Conservation (phyloP, 1,140 invertebrate species). For the Drosophila trapezifrons region DNA sequence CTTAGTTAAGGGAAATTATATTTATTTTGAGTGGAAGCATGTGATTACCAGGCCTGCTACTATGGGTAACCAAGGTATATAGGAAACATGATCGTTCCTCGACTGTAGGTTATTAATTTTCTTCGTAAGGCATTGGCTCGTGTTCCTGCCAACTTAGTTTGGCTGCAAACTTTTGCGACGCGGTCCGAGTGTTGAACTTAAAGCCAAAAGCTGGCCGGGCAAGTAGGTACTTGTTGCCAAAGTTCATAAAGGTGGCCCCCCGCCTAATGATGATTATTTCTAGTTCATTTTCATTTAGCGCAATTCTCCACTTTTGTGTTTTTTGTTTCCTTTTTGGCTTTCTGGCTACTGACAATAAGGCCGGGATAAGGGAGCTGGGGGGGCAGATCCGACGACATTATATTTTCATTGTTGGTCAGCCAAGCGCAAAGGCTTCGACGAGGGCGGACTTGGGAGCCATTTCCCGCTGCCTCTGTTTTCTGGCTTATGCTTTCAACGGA, state of each 20-base stretch:
- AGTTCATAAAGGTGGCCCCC: conserved; percentile 48
- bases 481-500: conserved; percentile 81
- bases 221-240: conserved; percentile 60
- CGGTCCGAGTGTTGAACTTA: conserved; percentile 2
- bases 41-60: no score
- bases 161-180: conserved; percentile 6
- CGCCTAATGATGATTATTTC: conserved; percentile 79
- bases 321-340: neutral
- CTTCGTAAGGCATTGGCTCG: neutral
- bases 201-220: neutral
- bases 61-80: neutral
- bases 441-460: conserved; percentile 19
- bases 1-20: conserved; percentile 1
- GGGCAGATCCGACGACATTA: conserved; percentile 53
- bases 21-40: neutral
- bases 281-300: conserved; percentile 75
- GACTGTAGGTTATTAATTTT: no score
- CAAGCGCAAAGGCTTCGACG: conserved; percentile 70
- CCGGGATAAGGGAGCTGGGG: neutral
- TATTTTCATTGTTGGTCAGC: conserved; percentile 80
- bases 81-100: neutral
- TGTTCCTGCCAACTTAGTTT: conserved; percentile 5
- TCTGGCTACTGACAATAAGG: conserved; percentile 17
- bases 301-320: conserved; percentile 45
- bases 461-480: conserved; percentile 44